Evolutionary conservation across 2,113 vertebrate species (phyloP).

Genomic region (Aphelocoma coerulescens): DNA sequence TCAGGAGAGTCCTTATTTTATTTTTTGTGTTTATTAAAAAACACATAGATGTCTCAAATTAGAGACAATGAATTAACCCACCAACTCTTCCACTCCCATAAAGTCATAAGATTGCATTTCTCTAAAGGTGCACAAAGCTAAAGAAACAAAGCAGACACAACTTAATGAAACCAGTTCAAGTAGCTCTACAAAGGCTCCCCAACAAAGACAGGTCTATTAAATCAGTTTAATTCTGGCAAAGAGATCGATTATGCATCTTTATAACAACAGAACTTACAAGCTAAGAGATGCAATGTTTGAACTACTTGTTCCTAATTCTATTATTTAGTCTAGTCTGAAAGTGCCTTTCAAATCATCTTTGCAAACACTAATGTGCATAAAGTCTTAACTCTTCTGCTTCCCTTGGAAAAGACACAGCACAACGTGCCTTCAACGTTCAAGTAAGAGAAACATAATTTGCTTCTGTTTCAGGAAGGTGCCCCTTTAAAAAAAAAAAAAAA

Average conservation of each 20-base stretch:
- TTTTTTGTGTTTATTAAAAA: background rate
- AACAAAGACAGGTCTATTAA: background rate
- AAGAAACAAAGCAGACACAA: background rate
- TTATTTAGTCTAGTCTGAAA: background rate
- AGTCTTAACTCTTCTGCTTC: background rate
- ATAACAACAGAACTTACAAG: background rate
- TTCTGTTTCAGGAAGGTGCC: background rate
- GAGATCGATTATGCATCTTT: background rate
- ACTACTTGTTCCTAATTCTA: background rate
- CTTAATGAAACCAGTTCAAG: background rate
- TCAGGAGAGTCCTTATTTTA: background rate
- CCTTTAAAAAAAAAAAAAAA: background rate
- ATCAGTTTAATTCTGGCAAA: background rate
- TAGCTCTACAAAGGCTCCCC: background rate
- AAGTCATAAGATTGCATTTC: background rate
- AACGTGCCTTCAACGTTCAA: fast-evolving
- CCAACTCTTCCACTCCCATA: background rate
- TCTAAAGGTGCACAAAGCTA: background rate
- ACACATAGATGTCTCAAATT: background rate
- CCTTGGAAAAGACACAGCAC: background rate
- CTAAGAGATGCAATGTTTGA: background rate
- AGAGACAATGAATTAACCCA: background rate
- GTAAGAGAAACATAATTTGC: background rate
- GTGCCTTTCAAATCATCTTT: background rate
- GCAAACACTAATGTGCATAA: background rate